Evolutionary conservation across 2,888 invertebrate species (phyloP), one percentile per base, ranked within the genome.

Genomic region (Pseudococcus longispinus): DNA sequence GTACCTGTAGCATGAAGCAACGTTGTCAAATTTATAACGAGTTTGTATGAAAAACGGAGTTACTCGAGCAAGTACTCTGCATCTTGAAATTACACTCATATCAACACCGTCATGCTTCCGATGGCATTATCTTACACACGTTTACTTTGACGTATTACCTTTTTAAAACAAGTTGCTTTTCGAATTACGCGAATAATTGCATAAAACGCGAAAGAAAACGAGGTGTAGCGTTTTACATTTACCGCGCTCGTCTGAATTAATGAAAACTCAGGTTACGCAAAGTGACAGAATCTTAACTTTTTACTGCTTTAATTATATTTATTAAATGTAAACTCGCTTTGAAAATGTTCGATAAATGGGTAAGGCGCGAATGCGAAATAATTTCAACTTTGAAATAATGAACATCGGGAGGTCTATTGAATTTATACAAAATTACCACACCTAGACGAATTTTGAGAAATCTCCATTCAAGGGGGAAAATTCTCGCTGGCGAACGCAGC

Each of bases 341-440:
- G 65, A 65, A 65, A 65, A 65, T 26, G 65, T 65, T 65, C 65
- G 26, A 65, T 26, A 13, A 65, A 65, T 65, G 11, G 20, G 37
- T 37, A 37, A 9, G 37, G 37, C 37, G 37, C 37, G 37, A 65
- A 65, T 20, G 23, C 26, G 65, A 65, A 65, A 65, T 26, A 65
- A 11, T 26, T 23, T 26, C 4, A 65, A 26, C 26, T 65, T 65
- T 65, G 26, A 26, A 65, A 65, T 65, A 65, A 65, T 65, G 65
- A 65, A 65, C 65, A 26, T 65, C 65, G 65, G 65, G 23, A 65
- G 65, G 65, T 65, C 65, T 65, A 65, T 65, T 65, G 65, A 65
- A 65, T 26, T 65, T 65, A n/a, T n/a, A 13, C 65, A 26, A 65
- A 65, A 65, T 65, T 65, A 23, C 26, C 65, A 15, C 26, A 1